phyloP scores from a whole-genome alignment of 2,113 vertebrate species.

The Puntigrus tetrazona region DNA sequence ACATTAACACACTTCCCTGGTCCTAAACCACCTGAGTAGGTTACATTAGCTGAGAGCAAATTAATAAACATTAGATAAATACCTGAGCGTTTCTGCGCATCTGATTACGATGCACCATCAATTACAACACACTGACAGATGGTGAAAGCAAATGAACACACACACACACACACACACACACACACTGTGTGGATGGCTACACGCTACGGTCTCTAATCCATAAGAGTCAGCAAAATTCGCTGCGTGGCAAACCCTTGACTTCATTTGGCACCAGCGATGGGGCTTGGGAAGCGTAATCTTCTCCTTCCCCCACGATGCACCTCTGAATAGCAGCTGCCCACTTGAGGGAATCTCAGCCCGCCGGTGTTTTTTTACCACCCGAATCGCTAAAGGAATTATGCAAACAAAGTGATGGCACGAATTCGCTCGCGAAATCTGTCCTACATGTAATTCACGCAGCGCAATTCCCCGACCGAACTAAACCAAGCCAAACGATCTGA shows the following conservation, averaged over 20 bases:
- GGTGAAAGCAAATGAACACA: slow-evolving; percentile 67
- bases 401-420: neutral
- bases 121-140: slow-evolving; percentile 71
- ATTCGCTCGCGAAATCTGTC: slow-evolving; percentile 1
- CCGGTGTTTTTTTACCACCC: neutral
- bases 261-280: slow-evolving; percentile 6
- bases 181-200: too few species aligned
- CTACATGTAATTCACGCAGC: neutral
- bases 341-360: neutral
- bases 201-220: slow-evolving; percentile 51
- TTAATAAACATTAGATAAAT: slow-evolving; percentile 27
- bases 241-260: slow-evolving; percentile 10
- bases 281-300: slow-evolving; percentile 20
- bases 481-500: neutral
- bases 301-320: neutral
- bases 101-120: slow-evolving; percentile 64
- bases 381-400: slow-evolving; percentile 4
- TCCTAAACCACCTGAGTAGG: slow-evolving; percentile 25
- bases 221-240: slow-evolving; percentile 65
- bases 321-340: neutral
- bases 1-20: neutral
- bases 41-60: slow-evolving; percentile 40
- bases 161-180: too few species aligned
- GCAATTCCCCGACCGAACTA: neutral
- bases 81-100: slow-evolving; percentile 43